Evolutionary conservation across 2,888 invertebrate species (phyloP).

Genomic region (Sinopyrophorus schimmeli): DNA sequence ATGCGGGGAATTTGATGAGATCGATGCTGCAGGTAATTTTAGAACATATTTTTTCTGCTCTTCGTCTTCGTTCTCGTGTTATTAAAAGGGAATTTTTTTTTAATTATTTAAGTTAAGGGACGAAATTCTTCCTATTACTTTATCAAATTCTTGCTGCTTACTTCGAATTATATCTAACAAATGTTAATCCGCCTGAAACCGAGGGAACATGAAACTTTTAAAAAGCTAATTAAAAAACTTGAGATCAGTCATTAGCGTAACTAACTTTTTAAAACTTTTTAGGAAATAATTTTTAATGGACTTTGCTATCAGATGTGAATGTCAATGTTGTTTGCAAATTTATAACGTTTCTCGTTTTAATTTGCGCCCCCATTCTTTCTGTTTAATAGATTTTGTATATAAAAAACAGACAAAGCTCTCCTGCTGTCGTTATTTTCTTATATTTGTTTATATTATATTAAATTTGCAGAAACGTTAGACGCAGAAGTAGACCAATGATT

Average conservation of each 20-base stretch:
- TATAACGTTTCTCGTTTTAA: too few species aligned
- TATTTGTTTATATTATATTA: too few species aligned
- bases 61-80: too few species aligned
- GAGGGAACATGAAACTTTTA: slow-evolving; percentile 31
- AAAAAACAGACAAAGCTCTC: too few species aligned
- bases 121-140: slow-evolving; percentile 13
- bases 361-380: too few species aligned
- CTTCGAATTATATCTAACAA: slow-evolving; percentile 30
- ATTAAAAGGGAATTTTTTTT: background rate
- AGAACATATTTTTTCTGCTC: background rate
- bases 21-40: slow-evolving; percentile 6
- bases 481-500: too few species aligned
- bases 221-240: slow-evolving; percentile 35
- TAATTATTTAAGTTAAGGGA: slow-evolving; percentile 19
- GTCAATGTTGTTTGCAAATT: slow-evolving; percentile 25
- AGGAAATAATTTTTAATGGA: slow-evolving; percentile 34
- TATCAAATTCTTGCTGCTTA: slow-evolving; percentile 22
- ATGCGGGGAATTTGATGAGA: slow-evolving; percentile 11
- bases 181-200: slow-evolving; percentile 32
- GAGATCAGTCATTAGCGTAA: slow-evolving; percentile 34
- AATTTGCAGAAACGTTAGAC: too few species aligned
- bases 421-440: too few species aligned
- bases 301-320: slow-evolving; percentile 33
- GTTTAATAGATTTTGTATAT: too few species aligned
- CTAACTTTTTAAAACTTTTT: slow-evolving; percentile 32